A percentile compares a stretch with the other conserved stretches of the same genome.
Conservation (phyloP, 2,113 vertebrate species). For the Xenotilapia leptura region DNA sequence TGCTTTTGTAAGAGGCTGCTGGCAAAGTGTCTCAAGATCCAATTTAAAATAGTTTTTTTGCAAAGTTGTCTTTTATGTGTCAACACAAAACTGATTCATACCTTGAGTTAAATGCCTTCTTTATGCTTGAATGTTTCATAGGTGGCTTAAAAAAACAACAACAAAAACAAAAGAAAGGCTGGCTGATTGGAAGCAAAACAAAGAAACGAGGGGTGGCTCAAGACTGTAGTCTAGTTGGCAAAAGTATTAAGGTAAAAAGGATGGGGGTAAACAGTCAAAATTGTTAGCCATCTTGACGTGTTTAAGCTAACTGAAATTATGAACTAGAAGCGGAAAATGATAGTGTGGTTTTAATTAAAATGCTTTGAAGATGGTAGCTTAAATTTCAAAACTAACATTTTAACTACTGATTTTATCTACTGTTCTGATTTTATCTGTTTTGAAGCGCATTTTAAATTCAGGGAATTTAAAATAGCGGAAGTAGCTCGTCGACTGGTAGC, state of each 20-base stretch:
- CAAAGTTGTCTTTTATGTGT: too few relatives aligned
- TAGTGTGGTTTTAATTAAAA: not conserved
- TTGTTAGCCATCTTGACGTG: not conserved
- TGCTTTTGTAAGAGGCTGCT: too few relatives aligned
- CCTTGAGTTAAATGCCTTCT: not conserved
- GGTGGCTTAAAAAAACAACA: not conserved
- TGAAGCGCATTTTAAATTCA: too few relatives aligned
- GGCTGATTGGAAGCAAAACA: not conserved
- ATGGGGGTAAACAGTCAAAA: not conserved
- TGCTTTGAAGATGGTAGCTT: too few relatives aligned
- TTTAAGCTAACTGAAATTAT: not conserved
- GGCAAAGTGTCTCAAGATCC: too few relatives aligned
- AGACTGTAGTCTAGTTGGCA: not conserved
- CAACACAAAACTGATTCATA: not conserved
- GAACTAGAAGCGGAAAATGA: not conserved
- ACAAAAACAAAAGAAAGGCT: not conserved
- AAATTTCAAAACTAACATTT: too few relatives aligned
- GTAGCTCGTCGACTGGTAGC: too few relatives aligned
- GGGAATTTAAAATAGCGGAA: too few relatives aligned
- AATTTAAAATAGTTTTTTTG: too few relatives aligned
- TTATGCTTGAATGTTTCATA: not conserved
- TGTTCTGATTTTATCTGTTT: too few relatives aligned
- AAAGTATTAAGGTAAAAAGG: not conserved
- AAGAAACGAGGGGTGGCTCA: rapidly evolving
- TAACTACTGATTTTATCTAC: too few relatives aligned